These are phyloP conservation scores for Tineola bisselliella DNA, from an alignment of 2,888 invertebrate species.

Conservation along the genomic window DNA sequence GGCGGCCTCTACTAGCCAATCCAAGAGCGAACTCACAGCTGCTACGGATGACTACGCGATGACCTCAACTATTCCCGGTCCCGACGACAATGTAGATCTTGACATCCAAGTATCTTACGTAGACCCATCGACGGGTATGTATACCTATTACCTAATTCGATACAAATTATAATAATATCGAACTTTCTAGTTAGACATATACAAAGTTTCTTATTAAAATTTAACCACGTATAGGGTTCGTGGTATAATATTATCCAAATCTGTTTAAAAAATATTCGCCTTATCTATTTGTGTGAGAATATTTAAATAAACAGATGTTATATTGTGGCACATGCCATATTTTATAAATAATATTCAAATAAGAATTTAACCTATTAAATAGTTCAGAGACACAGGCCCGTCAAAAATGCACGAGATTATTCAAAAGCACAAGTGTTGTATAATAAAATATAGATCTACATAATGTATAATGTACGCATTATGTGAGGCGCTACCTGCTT, in stretches of 20 bases:
- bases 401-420: slow-evolving; percentile 28
- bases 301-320: background rate
- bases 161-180: background rate
- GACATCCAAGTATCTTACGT: slow-evolving; percentile 72
- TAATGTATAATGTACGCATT: slow-evolving; percentile 38
- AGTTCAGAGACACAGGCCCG: slow-evolving; percentile 47
- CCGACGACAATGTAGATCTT: slow-evolving; percentile 57
- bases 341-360: slow-evolving; percentile 12
- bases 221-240: background rate
- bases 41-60: slow-evolving; percentile 55
- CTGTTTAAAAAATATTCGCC: too few species aligned
- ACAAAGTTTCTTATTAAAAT: background rate
- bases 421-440: slow-evolving; percentile 49
- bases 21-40: slow-evolving; percentile 51
- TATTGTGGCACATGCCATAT: background rate
- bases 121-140: slow-evolving; percentile 69
- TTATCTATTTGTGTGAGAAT: background rate
- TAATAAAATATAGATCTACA: slow-evolving; percentile 39
- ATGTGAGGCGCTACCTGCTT: slow-evolving; percentile 35
- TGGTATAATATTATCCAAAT: too few species aligned
- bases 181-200: background rate
- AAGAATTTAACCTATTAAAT: slow-evolving; percentile 3
- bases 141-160: slow-evolving; percentile 15
- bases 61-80: slow-evolving; percentile 47
- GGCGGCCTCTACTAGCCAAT: slow-evolving; percentile 70